Evolutionary conservation across 2,888 invertebrate genomes (phyloP).

Genomic region (Daptonema setosum): DNA sequence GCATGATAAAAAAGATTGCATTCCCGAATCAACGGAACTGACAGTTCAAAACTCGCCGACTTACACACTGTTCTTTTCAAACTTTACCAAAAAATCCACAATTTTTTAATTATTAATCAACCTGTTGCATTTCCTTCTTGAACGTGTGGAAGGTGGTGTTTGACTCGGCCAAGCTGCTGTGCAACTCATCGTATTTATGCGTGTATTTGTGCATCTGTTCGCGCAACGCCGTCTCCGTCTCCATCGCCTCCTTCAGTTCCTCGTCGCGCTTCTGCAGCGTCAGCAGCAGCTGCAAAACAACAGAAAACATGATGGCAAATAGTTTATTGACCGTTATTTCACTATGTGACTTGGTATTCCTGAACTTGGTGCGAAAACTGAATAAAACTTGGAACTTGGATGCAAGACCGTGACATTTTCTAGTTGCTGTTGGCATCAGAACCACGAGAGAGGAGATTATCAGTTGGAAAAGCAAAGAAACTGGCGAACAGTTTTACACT

Average conservation of each 20-base stretch:
- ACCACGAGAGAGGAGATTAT: no score
- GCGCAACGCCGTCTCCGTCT: constrained; percentile 35
- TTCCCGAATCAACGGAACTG: not conserved
- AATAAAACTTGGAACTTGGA: no score
- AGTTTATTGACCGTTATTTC: not conserved
- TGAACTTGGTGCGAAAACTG: no score
- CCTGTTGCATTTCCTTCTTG: constrained; percentile 61
- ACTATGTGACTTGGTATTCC: no score
- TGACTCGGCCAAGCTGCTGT: constrained; percentile 58
- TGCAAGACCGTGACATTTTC: no score
- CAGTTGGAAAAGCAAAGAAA: no score
- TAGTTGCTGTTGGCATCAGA: no score
- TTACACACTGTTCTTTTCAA: no score
- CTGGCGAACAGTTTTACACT: no score
- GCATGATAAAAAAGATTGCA: not conserved
- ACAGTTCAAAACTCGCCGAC: no score
- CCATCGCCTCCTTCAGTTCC: not conserved
- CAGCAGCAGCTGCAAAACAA: not conserved
- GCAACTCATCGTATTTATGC: constrained; percentile 73
- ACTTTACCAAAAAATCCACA: constrained; percentile 3
- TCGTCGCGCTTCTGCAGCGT: not conserved
- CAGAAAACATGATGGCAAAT: not conserved
- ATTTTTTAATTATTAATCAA: constrained; percentile 30
- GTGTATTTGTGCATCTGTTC: constrained; percentile 60
- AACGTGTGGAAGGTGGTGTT: constrained; percentile 62